Conservation (phyloP, 2,113 vertebrate genomes). For the Lagopus muta region DNA sequence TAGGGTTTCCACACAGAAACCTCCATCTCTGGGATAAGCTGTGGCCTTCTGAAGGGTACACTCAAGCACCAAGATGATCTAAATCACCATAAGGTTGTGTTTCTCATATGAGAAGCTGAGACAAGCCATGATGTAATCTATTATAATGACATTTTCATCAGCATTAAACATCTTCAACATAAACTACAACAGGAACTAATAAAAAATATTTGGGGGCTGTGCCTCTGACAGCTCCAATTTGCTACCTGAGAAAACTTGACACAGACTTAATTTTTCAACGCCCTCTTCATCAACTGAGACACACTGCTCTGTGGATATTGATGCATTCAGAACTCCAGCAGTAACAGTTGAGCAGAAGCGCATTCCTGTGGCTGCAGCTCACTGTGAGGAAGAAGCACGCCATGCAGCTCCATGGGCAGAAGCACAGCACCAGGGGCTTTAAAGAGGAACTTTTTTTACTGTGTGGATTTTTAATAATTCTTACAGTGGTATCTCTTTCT, state of each 20-base stretch:
- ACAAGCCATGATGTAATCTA: background rate
- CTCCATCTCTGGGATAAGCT: background rate
- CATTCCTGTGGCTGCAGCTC: no score
- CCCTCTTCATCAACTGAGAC: background rate
- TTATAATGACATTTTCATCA: slow-evolving; percentile 21
- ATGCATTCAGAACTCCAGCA: background rate
- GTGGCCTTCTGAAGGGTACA: fast-evolving
- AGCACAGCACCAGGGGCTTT: background rate
- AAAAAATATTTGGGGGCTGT: background rate
- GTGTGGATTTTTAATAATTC: background rate
- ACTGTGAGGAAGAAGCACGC: background rate
- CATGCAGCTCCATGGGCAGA: background rate
- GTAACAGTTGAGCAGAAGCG: background rate
- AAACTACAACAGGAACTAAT: background rate
- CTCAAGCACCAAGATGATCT: background rate
- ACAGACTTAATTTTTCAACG: background rate
- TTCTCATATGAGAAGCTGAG: background rate
- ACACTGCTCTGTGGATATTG: background rate
- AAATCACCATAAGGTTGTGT: background rate
- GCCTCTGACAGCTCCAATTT: background rate
- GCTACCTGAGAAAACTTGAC: background rate
- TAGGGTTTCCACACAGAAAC: background rate
- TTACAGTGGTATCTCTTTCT: background rate
- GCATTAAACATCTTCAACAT: background rate
- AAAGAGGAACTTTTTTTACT: background rate